Conservation (phyloP, 2,113 vertebrate genomes). For the Silurus glanis region DNA sequence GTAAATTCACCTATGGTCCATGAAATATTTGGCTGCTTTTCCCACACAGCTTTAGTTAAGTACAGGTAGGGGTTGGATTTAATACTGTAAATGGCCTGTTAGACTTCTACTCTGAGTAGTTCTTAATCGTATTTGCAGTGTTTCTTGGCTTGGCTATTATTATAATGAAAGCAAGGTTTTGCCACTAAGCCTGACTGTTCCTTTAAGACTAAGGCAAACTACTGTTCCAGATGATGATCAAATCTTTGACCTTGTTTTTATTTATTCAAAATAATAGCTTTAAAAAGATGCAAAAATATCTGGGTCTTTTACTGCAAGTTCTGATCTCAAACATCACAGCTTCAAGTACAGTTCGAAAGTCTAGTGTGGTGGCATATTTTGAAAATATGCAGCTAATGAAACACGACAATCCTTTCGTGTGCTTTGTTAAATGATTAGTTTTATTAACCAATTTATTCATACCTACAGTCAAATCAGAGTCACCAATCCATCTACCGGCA, state of each 20-base stretch:
- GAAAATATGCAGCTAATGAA: background rate
- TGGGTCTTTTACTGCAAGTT: background rate
- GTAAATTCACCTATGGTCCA: background rate
- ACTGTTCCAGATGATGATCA: background rate
- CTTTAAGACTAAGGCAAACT: background rate
- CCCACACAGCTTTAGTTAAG: conserved; percentile 11
- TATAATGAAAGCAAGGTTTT: background rate
- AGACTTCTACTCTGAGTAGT: background rate
- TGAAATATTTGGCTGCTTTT: background rate
- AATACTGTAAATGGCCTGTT: background rate
- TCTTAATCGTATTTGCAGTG: background rate
- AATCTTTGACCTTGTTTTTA: background rate
- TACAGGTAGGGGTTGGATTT: background rate
- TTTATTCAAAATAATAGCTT: background rate
- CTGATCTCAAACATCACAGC: background rate
- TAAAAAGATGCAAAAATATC: background rate
- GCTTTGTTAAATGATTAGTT: background rate
- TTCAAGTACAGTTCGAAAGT: background rate
- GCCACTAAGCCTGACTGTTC: background rate
- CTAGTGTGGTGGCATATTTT: background rate
- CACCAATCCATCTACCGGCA: too few relatives aligned
- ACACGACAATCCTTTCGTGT: background rate
- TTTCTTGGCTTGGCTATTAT: background rate
- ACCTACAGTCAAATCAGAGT: background rate
- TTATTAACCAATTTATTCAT: background rate